Percentiles rank a stretch among this genome's conserved stretches.
Evolutionary conservation across 2,113 vertebrate genomes (phyloP).

Genomic region (Takifugu bimaculatus): DNA sequence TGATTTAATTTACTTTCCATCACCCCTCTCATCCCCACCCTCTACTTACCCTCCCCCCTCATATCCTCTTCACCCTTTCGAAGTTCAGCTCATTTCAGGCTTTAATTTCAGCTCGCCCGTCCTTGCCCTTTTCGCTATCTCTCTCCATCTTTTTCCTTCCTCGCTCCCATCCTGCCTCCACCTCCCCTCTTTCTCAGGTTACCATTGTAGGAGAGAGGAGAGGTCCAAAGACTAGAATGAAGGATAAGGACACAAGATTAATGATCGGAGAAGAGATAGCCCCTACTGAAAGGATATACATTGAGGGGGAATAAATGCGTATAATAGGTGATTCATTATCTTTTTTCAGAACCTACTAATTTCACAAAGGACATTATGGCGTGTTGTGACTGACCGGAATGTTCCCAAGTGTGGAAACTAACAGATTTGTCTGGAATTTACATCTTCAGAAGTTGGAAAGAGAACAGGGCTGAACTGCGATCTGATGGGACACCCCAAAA

Average conservation of each 20-base stretch:
- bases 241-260: slow-evolving; percentile 36
- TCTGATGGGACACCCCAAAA: no score
- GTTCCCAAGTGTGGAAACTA: no score
- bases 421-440: no score
- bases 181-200: slow-evolving; percentile 17
- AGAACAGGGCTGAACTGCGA: no score
- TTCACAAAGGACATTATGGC: no score
- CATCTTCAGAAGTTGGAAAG: no score
- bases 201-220: slow-evolving; percentile 7
- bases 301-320: no score
- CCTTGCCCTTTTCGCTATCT: slow-evolving; percentile 33
- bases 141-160: slow-evolving; percentile 29
- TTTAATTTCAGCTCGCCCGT: slow-evolving; percentile 43
- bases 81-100: slow-evolving; percentile 5
- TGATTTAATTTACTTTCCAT: slow-evolving; percentile 51
- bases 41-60: slow-evolving; percentile 23
- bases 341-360: no score
- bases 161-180: slow-evolving; percentile 8
- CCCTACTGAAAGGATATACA: no score
- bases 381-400: no score
- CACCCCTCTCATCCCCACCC: slow-evolving; percentile 20
- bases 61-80: not conserved
- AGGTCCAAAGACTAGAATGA: slow-evolving; percentile 15
- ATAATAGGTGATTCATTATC: no score
- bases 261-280: not conserved